These are phyloP conservation scores for Tetranychus truncatus DNA, from an alignment of 2,888 invertebrate genomes.

Conservation along the genomic window DNA sequence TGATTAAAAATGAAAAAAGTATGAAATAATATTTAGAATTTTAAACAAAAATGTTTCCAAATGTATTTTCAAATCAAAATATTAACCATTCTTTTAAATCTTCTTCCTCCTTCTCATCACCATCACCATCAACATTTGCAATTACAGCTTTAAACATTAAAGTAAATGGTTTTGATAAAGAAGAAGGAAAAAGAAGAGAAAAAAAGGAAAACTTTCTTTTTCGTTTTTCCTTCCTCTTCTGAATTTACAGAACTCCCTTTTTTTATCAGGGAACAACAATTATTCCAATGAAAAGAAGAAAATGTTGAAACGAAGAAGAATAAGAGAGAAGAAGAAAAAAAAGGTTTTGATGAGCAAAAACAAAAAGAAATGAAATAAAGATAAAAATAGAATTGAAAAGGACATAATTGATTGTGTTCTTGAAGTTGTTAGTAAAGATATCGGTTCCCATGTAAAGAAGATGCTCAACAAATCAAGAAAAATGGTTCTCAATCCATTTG, in stretches of 20 bases:
- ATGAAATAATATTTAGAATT: no score
- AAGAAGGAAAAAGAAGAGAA: neutral
- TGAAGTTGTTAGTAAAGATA: neutral
- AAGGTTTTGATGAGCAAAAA: neutral
- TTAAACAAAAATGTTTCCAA: no score
- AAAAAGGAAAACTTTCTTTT: neutral
- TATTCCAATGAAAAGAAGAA: no score
- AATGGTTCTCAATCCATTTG: neutral
- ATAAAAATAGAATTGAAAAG: neutral
- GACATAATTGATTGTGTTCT: no score
- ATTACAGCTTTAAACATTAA: neutral
- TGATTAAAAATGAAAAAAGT: neutral
- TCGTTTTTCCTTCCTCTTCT: neutral
- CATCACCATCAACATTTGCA: neutral
- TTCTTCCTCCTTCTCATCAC: neutral
- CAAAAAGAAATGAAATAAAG: neutral
- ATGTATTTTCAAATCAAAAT: no score
- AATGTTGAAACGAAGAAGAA: neutral
- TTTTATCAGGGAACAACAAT: no score
- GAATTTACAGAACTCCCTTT: no score
- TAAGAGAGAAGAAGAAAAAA: neutral
- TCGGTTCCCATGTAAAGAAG: neutral
- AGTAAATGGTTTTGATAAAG: neutral
- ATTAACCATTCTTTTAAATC: neutral
- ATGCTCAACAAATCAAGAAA: neutral